Evolutionary conservation across 2,888 invertebrate species (phyloP).

Genomic region (Subacronicta megacephala): DNA sequence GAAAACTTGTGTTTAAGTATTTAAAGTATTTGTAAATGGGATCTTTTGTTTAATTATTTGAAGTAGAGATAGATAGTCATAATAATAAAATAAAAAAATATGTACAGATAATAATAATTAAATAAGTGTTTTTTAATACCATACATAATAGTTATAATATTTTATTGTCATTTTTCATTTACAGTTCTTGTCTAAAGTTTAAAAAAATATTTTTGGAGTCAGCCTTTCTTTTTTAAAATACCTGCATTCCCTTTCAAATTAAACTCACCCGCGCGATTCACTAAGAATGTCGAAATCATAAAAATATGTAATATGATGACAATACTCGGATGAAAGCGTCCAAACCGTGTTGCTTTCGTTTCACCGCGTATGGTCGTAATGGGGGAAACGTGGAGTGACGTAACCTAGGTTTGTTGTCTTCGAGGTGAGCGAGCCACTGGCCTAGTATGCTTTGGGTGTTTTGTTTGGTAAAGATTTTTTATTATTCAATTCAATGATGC

Average conservation of each 20-base stretch:
- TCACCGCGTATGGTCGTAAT: conserved; percentile 40
- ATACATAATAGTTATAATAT: not conserved
- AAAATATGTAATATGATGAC: conserved; percentile 48
- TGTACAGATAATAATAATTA: too few species aligned
- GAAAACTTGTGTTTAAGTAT: conserved; percentile 11
- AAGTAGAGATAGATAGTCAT: not conserved
- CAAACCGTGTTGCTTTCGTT: conserved; percentile 47
- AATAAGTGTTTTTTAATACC: not conserved
- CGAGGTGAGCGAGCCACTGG: conserved; percentile 24
- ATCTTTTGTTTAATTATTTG: conserved; percentile 6
- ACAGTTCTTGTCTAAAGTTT: not conserved
- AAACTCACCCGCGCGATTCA: conserved; percentile 6
- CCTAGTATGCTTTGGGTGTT: conserved; percentile 6
- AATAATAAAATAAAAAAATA: too few species aligned
- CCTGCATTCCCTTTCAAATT: too few species aligned
- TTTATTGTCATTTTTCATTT: not conserved
- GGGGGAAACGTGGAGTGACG: conserved; percentile 50
- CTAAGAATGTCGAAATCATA: conserved; percentile 43
- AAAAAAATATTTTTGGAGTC: too few species aligned
- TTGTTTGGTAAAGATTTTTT: not conserved
- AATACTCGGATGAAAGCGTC: conserved; percentile 50
- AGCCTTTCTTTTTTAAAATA: too few species aligned
- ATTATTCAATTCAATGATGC: too few species aligned
- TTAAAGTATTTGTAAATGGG: conserved; percentile 13
- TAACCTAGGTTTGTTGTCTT: conserved; percentile 34